phyloP scores from a whole-genome alignment of 2,888 invertebrate genomes.

The Trichopria drosophilae region DNA sequence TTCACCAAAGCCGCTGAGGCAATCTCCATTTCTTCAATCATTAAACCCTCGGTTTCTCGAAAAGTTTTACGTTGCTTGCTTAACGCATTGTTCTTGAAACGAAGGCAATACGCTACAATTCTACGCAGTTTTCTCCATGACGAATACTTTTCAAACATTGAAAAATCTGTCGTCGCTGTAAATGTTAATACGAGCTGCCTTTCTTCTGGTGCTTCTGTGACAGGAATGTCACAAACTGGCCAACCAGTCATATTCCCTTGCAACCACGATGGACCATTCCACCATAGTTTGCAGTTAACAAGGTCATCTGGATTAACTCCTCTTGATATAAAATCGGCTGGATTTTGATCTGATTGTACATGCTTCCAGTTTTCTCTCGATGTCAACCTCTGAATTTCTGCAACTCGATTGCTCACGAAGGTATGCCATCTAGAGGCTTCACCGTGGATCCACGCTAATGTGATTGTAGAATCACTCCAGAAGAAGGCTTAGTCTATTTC shows the following conservation, averaged over 20 bases:
- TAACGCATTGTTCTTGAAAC: conserved; percentile 9
- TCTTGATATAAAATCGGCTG: conserved; percentile 25
- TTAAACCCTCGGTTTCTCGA: conserved; percentile 6
- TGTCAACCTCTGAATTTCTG: conserved; percentile 29
- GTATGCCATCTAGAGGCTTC: conserved; percentile 13
- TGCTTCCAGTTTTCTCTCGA: conserved; percentile 18
- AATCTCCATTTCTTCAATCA: conserved; percentile 8
- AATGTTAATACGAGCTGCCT: too few relatives aligned
- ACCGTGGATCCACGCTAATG: conserved; percentile 25
- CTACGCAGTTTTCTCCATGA: conserved; percentile 7
- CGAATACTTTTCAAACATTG: conserved; percentile 8
- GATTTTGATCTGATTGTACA: conserved; percentile 22
- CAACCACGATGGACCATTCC: conserved; percentile 35
- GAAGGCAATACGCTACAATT: conserved; percentile 16
- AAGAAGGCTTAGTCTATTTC: conserved; percentile 1
- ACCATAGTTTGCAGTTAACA: conserved; percentile 26
- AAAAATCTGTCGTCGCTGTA: neutral
- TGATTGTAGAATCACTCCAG: conserved; percentile 29
- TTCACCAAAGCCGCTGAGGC: conserved; percentile 5
- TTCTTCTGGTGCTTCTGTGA: neutral
- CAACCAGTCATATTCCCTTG: too few relatives aligned
- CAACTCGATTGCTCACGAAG: too few relatives aligned
- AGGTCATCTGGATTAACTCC: conserved; percentile 9
- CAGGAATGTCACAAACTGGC: conserved; percentile 18
- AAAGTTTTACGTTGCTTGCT: neutral